Evolutionary conservation across 2,113 vertebrate species (phyloP), one percentile per base, ranked within the genome.

Genomic region (Lophotis ruficrista): DNA sequence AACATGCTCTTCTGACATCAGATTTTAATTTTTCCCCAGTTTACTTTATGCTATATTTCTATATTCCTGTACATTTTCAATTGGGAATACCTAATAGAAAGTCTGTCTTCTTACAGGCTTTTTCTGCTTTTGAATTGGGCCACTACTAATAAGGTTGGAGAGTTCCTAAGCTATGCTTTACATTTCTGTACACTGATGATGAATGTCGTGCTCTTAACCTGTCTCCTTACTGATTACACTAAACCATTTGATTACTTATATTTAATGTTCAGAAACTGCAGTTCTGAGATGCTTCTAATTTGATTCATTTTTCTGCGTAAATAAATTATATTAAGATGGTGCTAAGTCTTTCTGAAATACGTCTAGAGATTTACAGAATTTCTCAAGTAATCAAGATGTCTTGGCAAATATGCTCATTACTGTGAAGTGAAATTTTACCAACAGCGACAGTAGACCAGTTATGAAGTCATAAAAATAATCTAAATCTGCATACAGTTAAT

Each of bases 361-460:
- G 7, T 66, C 31, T 84, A 61, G 76, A 82, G 85, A 79, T 72
- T 75, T 94, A 82, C 27, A 75, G 77, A 89, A 70, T 65, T 93
- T 71, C 73, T 70, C 69, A 87, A 94, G 81, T 89, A 76, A 93
- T 70, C 62, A 87, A 66, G 58, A 87, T 64, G 47, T 57, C 80
- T 84, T 60, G 53, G 83, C 43, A 89, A 85, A 77, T 50, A 27
- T 35, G 48, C 70, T 84, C 14, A 51, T 86, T 84, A 66, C 64
- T 82, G 31, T 60, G 31, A 82, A 93, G 31, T 60, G 37, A 82
- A 93, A 82, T 95, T 71, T 87, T 89, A 90, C 57, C 72, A 81
- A 68, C 35, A 70, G 65, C 65, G 51, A 53, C 60, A 90, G 30
- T 13, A 93, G 50, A 86, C 4, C 62, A 60, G 47, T 81, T 83